Evolutionary conservation across 2,113 vertebrate genomes (phyloP).

Genomic region (Oxyura jamaicensis): DNA sequence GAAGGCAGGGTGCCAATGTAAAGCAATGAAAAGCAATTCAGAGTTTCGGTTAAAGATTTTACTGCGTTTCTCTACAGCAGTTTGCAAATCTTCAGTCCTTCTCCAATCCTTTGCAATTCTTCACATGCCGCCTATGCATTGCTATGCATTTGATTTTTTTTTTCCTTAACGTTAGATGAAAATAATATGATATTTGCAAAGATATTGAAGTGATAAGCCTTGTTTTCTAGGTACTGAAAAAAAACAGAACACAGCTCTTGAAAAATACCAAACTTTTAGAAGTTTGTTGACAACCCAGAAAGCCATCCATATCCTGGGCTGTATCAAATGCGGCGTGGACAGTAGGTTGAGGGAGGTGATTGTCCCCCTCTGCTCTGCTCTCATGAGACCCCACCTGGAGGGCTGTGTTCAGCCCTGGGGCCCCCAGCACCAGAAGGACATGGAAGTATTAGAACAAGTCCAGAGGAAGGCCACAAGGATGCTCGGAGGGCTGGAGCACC

Average conservation of each 20-base stretch:
- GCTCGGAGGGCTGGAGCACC: neutral
- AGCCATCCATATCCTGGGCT: neutral
- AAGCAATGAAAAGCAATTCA: conserved; percentile 29
- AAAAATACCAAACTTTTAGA: neutral
- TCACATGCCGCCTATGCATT: neutral
- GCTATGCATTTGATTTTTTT: neutral
- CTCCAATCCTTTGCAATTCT: neutral
- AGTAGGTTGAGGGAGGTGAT: neutral
- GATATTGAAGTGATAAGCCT: neutral
- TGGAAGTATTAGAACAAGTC: neutral
- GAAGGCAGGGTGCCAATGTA: neutral
- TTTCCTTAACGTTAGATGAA: neutral
- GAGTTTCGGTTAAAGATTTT: conserved; percentile 21
- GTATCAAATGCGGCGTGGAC: neutral
- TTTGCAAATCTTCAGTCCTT: neutral
- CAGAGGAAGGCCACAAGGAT: neutral
- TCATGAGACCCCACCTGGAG: neutral
- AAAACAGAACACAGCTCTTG: neutral
- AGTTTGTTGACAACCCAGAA: neutral
- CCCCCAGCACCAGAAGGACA: neutral
- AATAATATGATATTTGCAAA: neutral
- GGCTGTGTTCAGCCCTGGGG: neutral
- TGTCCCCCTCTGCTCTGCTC: neutral
- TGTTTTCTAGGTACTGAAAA: neutral
- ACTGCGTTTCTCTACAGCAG: neutral